A percentile compares a stretch with the other conserved stretches of the same genome.
phyloP scores from a whole-genome alignment of 2,888 invertebrate species.

The Osedax frankpressi region DNA sequence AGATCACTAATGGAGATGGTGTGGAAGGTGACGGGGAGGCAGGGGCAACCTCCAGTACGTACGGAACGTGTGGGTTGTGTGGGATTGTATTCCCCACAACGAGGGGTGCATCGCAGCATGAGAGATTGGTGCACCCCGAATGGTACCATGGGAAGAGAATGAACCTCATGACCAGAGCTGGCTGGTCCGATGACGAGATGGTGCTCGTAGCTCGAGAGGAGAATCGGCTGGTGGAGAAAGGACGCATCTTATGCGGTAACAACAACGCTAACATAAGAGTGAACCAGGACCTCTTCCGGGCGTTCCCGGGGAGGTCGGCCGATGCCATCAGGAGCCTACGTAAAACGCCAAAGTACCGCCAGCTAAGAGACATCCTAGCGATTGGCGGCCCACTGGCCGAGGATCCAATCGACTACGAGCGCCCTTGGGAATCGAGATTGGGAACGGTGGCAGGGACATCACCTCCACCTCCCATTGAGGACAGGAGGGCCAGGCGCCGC shows the following conservation, averaged over 20 bases:
- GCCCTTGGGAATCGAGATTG: not conserved
- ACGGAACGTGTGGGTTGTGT: not conserved
- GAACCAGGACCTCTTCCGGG: not conserved
- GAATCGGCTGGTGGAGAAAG: not conserved
- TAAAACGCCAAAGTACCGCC: not conserved
- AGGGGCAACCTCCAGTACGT: not conserved
- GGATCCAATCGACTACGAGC: not conserved
- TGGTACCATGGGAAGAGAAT: not conserved
- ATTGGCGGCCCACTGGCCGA: not conserved
- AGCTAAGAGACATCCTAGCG: not conserved
- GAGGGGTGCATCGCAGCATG: not conserved
- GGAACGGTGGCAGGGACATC: not conserved
- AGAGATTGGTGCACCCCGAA: not conserved
- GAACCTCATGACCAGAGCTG: not conserved
- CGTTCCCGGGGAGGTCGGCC: not conserved
- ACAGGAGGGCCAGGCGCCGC: not conserved
- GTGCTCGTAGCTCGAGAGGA: slow-evolving; percentile 5
- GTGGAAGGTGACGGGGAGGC: not conserved
- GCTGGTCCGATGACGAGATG: not conserved
- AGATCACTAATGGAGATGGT: not conserved
- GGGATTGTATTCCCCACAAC: not conserved
- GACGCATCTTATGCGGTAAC: not conserved
- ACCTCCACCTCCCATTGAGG: not conserved
- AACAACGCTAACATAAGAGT: not conserved
- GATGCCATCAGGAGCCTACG: not conserved